A percentile compares a stretch with the other conserved stretches of the same genome.
phyloP scores from a whole-genome alignment of 2,797 vertebrate genomes.

The Phoebastria nigripes region DNA sequence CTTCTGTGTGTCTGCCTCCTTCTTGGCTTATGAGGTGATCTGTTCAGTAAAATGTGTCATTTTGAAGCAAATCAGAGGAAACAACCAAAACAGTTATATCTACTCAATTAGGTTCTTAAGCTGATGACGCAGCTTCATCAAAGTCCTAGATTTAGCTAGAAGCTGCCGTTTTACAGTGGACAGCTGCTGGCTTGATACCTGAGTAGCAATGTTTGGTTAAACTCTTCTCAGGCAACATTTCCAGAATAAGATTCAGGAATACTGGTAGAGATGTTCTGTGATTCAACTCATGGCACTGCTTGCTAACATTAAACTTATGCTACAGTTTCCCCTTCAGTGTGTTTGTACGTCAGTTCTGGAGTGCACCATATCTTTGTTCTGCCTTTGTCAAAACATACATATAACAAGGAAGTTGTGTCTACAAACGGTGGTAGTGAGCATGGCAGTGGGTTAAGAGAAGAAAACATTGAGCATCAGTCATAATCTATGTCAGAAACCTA shows the following conservation, averaged over 20 bases:
- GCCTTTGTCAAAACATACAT: background rate
- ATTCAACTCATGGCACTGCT: background rate
- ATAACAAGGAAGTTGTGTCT: background rate
- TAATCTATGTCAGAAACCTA: background rate
- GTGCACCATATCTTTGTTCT: background rate
- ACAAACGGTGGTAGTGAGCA: background rate
- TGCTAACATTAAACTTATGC: background rate
- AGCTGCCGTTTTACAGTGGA: background rate
- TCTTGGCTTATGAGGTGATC: background rate
- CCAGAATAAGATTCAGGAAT: background rate
- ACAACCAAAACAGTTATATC: background rate
- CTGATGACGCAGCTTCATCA: background rate
- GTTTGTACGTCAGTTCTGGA: background rate
- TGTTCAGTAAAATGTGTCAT: background rate
- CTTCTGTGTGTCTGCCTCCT: background rate
- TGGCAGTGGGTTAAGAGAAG: background rate
- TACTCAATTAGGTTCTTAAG: background rate
- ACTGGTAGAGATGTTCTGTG: background rate
- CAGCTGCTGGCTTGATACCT: background rate
- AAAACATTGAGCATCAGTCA: background rate
- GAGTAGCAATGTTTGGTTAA: background rate
- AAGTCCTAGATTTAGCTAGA: background rate
- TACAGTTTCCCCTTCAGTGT: background rate
- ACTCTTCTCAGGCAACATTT: background rate
- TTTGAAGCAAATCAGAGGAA: background rate